Base-by-base conservation (phyloP, 2,797 vertebrate species). In the Melanotaenia boesemani region DNA sequence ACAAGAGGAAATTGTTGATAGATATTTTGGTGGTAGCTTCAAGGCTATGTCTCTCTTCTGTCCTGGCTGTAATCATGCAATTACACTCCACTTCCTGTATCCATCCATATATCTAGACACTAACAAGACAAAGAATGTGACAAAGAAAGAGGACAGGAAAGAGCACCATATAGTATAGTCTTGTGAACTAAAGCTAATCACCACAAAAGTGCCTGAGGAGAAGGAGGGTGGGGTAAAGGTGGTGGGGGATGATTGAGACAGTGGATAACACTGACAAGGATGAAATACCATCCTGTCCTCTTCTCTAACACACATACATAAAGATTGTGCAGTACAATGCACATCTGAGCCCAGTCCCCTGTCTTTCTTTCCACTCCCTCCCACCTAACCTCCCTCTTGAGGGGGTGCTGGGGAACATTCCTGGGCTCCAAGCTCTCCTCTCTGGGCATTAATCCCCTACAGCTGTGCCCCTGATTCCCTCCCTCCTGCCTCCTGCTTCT, bases 381-480 rank as follows among this genome's bases (percentile, higher is more conserved):
- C 88, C 79, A 84, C 58, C 68, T 80, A 84, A 76, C 82, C 82
- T 89, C 88, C 78, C 86, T 87, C 86, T 79, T 88, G 86, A 88
- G 89, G 88, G 82, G 85, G 88, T 64, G 84, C 76, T 85, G 81
- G 86, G 82, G 96, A 94, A 94, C 96, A 97, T 98, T 98, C 96
- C 97, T 97, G 95, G 89, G 94, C 95, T 95, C 90, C 92, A 89
- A 81, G 89, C 89, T 87, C 84, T 95, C 95, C 94, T 96, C 96
- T 97, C 96, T 95, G 94, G 96, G 96, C 95, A 93, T 88, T 98
- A 99, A 99, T 98, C 97, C 96, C 95, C 96, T 95, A 96, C 97
- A 99, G 97, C 97, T 99, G 97, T 96, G 96, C 95, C 92, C 89
- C 85, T 73, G 72, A 67, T 85, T 83, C 79, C 39, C 79, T 70